Evolutionary conservation across 2,113 vertebrate genomes (phyloP).

Genomic region (Corvus cornix): DNA sequence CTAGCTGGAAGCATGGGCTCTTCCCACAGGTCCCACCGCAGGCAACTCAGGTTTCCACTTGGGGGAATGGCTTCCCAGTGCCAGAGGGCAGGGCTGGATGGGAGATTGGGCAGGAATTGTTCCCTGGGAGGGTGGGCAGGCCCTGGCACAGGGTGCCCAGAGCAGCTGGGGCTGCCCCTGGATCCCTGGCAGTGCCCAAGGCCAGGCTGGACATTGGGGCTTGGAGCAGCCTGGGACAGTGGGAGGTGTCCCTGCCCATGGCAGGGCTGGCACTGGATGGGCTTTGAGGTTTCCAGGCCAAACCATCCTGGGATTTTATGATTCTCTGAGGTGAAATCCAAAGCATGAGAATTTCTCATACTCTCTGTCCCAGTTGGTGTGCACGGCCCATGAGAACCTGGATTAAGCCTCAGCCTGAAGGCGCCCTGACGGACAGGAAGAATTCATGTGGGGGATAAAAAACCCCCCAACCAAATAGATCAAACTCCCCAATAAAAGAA

Average conservation of each 20-base stretch:
- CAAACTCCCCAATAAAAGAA: background rate
- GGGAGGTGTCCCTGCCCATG: background rate
- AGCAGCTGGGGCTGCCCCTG: background rate
- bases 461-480: rapidly evolving
- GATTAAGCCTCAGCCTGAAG: background rate
- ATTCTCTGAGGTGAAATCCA: background rate
- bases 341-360: rapidly evolving
- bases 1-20: rapidly evolving
- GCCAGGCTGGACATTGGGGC: background rate
- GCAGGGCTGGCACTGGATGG: background rate
- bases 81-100: background rate
- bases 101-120: background rate
- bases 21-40: background rate
- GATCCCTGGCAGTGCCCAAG: background rate
- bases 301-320: background rate
- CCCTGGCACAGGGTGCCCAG: background rate
- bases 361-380: rapidly evolving
- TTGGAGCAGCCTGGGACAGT: background rate
- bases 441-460: rapidly evolving
- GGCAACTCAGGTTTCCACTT: rapidly evolving
- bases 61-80: background rate
- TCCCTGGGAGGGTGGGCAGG: background rate
- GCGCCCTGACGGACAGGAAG: rapidly evolving
- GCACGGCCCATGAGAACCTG: rapidly evolving
- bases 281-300: background rate